These are phyloP conservation scores for Plectropomus leopardus DNA, from an alignment of 2,113 vertebrate genomes.

Conservation along the genomic window DNA sequence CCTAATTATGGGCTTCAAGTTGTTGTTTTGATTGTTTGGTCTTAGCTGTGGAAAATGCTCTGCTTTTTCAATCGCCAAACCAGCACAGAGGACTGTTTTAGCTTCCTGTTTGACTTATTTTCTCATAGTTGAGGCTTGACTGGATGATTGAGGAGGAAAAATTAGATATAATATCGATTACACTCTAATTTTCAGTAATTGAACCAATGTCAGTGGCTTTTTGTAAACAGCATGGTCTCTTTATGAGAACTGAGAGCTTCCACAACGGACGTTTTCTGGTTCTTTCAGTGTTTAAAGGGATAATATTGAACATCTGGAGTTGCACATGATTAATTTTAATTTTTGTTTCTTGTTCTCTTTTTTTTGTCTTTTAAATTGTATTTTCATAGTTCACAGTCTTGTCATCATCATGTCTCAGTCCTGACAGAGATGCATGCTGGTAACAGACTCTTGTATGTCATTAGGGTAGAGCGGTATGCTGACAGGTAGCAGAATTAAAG, in stretches of 20 bases:
- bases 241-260: neutral
- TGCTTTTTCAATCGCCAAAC: neutral
- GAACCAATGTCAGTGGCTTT: slow-evolving; percentile 20
- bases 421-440: neutral
- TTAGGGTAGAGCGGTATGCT: slow-evolving; percentile 7
- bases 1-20: slow-evolving; percentile 13
- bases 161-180: slow-evolving; percentile 16
- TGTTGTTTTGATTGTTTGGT: slow-evolving; percentile 39
- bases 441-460: neutral
- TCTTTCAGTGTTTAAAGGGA: neutral
- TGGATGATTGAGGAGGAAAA: slow-evolving; percentile 35
- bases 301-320: too few relatives aligned
- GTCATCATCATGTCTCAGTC: neutral
- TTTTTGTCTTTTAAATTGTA: neutral
- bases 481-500: neutral
- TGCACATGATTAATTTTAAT: too few relatives aligned
- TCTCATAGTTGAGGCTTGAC: slow-evolving; percentile 30
- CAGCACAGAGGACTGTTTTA: slow-evolving; percentile 2
- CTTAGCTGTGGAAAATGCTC: slow-evolving; percentile 24
- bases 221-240: neutral
- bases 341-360: too few relatives aligned
- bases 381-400: neutral
- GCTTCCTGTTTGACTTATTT: neutral
- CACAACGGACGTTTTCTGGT: neutral
- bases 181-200: slow-evolving; percentile 16